Evolutionary conservation across 2,888 invertebrate species (phyloP).

Genomic region (Calephelis perditalis): DNA sequence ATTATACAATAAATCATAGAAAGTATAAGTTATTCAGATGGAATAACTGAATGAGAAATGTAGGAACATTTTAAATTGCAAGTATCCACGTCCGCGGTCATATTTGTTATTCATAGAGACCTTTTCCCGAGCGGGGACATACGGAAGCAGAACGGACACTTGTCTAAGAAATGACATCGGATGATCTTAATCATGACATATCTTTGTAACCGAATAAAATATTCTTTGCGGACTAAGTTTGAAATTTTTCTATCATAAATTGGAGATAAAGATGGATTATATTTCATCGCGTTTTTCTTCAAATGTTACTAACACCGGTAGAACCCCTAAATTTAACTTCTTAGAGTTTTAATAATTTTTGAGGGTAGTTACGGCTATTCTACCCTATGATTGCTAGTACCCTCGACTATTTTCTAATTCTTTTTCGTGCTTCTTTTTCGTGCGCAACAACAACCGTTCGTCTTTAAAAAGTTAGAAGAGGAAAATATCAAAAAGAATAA

Average conservation of each 20-base stretch:
- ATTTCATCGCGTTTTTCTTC: too few species aligned
- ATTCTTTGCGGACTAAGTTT: neutral
- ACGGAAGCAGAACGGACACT: neutral
- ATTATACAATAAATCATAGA: conserved; percentile 12
- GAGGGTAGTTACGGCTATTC: too few species aligned
- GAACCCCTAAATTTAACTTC: too few species aligned
- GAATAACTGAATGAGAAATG: conserved; percentile 22
- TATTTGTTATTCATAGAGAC: conserved; percentile 20
- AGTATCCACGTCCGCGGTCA: conserved; percentile 24
- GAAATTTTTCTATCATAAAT: neutral
- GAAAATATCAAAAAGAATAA: too few species aligned
- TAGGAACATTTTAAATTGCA: conserved; percentile 30
- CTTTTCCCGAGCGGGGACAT: neutral
- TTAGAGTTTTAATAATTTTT: too few species aligned
- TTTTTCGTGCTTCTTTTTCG: too few species aligned
- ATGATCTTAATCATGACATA: conserved; percentile 4
- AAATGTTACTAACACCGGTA: too few species aligned
- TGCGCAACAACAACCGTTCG: too few species aligned
- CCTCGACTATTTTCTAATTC: too few species aligned
- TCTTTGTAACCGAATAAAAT: neutral
- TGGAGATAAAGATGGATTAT: too few species aligned
- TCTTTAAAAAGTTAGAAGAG: too few species aligned
- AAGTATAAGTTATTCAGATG: conserved; percentile 21
- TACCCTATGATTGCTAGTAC: too few species aligned
- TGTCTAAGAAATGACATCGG: neutral